These are phyloP conservation scores for Harpagoxenus sublaevis DNA, from an alignment of 2,888 invertebrate genomes.

Conservation along the genomic window DNA sequence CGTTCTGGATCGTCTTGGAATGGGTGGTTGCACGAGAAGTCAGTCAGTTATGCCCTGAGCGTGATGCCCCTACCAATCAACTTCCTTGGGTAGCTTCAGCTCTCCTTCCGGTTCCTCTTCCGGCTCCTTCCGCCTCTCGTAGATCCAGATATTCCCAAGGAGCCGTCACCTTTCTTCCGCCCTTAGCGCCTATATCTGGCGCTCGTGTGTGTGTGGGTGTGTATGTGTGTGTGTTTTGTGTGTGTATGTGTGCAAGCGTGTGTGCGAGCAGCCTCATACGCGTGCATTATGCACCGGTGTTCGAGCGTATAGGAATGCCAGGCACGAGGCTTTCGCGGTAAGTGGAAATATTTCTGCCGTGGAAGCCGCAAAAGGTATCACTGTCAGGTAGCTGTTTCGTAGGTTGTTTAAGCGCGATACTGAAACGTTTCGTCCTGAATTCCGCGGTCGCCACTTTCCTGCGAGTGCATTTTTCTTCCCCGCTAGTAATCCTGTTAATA, in stretches of 20 bases:
- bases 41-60: slow-evolving; percentile 81
- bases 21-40: slow-evolving; percentile 67
- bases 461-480: slow-evolving; percentile 8
- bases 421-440: slow-evolving; percentile 38
- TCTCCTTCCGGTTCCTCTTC: slow-evolving; percentile 32
- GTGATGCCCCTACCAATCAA: slow-evolving; percentile 83
- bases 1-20: slow-evolving; percentile 56
- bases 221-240: not conserved
- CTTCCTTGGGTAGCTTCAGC: slow-evolving; percentile 39
- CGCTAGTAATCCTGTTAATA: slow-evolving; percentile 2
- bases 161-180: slow-evolving; percentile 57
- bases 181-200: slow-evolving; percentile 40
- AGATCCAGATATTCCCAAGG: slow-evolving; percentile 71
- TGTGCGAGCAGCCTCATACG: not conserved
- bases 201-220: slow-evolving; percentile 8
- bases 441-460: slow-evolving; percentile 25
- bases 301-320: slow-evolving; percentile 66
- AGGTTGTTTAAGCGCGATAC: slow-evolving; percentile 46
- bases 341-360: slow-evolving; percentile 73
- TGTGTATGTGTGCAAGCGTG: slow-evolving; percentile 10
- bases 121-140: slow-evolving; percentile 33
- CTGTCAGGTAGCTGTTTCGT: slow-evolving; percentile 54
- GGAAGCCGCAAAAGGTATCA: slow-evolving; percentile 52
- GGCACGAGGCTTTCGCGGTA: slow-evolving; percentile 75
- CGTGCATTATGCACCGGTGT: slow-evolving; percentile 46